Evolutionary conservation across 2,113 vertebrate genomes (phyloP).

Genomic region (Casuarius casuarius): DNA sequence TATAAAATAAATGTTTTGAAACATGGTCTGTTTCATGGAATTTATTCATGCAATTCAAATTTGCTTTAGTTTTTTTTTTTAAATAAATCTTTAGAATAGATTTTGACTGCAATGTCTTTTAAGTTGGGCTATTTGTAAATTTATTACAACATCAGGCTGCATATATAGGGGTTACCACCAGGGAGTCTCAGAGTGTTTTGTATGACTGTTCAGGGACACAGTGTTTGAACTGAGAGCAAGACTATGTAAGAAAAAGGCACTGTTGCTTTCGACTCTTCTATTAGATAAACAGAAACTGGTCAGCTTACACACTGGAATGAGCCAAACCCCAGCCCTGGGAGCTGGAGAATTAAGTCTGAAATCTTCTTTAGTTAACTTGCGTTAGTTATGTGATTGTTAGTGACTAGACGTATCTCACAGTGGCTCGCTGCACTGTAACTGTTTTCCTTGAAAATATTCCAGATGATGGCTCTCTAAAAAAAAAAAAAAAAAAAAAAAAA

Average conservation of each 20-base stretch:
- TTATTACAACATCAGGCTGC: background rate
- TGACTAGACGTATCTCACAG: background rate
- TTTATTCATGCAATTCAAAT: background rate
- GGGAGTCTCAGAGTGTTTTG: constrained; percentile 57
- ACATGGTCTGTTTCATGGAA: background rate
- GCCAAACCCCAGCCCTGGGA: background rate
- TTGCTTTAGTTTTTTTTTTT: background rate
- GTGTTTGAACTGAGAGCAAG: background rate
- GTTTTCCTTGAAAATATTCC: background rate
- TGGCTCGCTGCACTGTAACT: background rate
- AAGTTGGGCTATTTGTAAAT: background rate
- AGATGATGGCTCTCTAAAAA: background rate
- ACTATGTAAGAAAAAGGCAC: background rate
- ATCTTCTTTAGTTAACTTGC: background rate
- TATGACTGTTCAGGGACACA: background rate
- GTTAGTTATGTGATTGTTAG: fast-evolving
- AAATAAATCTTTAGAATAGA: background rate
- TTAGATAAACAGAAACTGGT: background rate
- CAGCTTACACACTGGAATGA: background rate
- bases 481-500: background rate
- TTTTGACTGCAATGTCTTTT: background rate
- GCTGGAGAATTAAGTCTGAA: background rate
- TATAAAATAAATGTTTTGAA: background rate
- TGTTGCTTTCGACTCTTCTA: background rate
- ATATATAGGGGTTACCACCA: constrained; percentile 44